These are phyloP conservation scores for Martes flavigula DNA, from an alignment of 2,797 vertebrate genomes.

Conservation along the genomic window DNA sequence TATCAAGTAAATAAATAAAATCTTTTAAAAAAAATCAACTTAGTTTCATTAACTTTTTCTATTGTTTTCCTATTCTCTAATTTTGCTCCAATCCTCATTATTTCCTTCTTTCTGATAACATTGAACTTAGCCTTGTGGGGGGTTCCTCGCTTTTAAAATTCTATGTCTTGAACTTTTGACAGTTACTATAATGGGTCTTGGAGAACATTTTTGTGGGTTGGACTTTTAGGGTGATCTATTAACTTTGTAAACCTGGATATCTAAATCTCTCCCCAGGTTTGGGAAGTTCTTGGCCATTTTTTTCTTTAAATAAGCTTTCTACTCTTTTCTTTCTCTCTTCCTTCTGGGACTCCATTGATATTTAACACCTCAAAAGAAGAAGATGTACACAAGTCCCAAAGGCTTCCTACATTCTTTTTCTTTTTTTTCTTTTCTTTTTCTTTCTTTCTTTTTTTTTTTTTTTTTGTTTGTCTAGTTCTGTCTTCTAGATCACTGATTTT, in stretches of 20 bases:
- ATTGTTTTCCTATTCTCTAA: not conserved
- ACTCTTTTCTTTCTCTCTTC: not conserved
- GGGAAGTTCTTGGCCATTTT: not conserved
- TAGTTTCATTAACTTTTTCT: not conserved
- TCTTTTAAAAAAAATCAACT: not conserved
- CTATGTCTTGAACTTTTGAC: not conserved
- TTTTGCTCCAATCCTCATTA: not conserved
- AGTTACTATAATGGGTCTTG: not conserved
- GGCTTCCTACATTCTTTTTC: not conserved
- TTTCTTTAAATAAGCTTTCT: not conserved
- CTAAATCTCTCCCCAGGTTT: not conserved
- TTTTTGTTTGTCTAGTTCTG: not conserved
- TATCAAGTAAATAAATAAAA: not conserved
- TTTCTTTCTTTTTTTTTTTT: not conserved
- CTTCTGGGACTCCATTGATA: not conserved
- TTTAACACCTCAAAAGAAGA: not conserved
- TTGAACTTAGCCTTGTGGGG: not conserved
- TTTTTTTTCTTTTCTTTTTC: not conserved
- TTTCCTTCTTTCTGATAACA: not conserved
- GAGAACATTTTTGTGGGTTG: not conserved
- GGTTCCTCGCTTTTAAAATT: not conserved
- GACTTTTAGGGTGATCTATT: not conserved
- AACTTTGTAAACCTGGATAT: not conserved
- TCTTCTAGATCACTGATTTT: not conserved
- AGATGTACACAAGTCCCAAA: not conserved